Evolutionary conservation across 92 coral and sea anemone genomes (phyloP), one percentile per base, ranked within the genome.

Genomic region (Porites rus): DNA sequence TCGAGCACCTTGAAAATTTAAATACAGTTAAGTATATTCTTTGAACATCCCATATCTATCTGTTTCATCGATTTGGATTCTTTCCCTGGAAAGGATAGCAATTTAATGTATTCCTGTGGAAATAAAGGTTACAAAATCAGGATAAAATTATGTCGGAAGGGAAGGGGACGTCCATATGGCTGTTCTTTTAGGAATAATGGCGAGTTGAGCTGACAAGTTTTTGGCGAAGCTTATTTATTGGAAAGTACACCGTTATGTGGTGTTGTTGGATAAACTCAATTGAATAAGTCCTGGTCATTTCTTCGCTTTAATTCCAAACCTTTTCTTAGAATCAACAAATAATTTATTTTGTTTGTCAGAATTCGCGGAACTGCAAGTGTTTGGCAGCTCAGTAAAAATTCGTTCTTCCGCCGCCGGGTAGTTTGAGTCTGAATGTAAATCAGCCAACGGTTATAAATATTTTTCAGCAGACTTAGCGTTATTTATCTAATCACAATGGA

Each of bases 401-500:
- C 20, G 25, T 67, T 11, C 50, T 38, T 38, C 46, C 46, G 72
- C 28, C 50, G 50, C 31, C 31, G 31, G 31, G 72, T 67, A 67
- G 72, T 8, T 67, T 62, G 52, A 56, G 20, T 8, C 46, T 38
- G 46, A 14, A 76, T 8, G 28, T 51, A 76, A 76, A 59, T 68
- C 68, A 76, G 54, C n/a, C 78, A 74, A 38, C 46, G 46, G 7
- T 38, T 4, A 38, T 4, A 56, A 56, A 3, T 10, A 2, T 56
- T 56, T 70, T 75, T 75, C 14, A 19, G 28, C 58, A 76, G 65
- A 53, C 66, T 76, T 43, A 59, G 22, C 28, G 24, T 16, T 58
- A 52, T 75, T 53, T 75, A 75, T 59, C 25, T 59, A 76, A 74
- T 59, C 78, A 12, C 54, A 54, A 54, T 56, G 50, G 65, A 38